phyloP scores from a whole-genome alignment of 2,888 invertebrate genomes.

The Phrixothrix hirtus region DNA sequence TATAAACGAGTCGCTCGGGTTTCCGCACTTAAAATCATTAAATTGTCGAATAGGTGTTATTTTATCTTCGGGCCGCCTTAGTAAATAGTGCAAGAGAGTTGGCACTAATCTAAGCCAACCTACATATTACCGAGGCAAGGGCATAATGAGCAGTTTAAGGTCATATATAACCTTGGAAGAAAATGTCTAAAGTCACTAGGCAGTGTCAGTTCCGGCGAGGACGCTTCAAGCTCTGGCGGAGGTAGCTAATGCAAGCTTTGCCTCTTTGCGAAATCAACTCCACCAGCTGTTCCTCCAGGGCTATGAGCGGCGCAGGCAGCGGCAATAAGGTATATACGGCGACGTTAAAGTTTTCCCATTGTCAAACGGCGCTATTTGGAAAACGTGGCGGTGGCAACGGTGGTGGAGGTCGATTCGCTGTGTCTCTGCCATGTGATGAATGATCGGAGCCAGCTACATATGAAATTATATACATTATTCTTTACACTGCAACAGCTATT shows the following conservation, averaged over 20 bases:
- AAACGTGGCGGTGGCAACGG: constrained; percentile 80
- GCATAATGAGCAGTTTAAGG: constrained; percentile 42
- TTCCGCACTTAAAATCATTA: constrained; percentile 25
- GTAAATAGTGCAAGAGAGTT: constrained; percentile 29
- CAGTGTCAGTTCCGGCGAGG: constrained; percentile 42
- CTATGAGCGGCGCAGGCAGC: constrained; percentile 54
- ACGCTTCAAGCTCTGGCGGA: constrained; percentile 67
- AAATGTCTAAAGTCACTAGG: constrained; percentile 32
- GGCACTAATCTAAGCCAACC: constrained; percentile 41
- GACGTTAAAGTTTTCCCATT: constrained; percentile 70
- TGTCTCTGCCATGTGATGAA: constrained; percentile 78
- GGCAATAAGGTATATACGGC: constrained; percentile 59
- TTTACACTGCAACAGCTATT: no score
- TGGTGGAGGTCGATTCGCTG: constrained; percentile 73
- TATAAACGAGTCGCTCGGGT: constrained; percentile 38
- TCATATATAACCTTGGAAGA: constrained; percentile 48
- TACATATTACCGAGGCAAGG: constrained; percentile 35
- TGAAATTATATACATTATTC: no score
- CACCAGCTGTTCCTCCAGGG: constrained; percentile 64
- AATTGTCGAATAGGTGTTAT: constrained; percentile 13
- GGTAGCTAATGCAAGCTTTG: constrained; percentile 71
- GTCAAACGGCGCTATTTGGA: constrained; percentile 81
- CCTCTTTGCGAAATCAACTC: constrained; percentile 61
- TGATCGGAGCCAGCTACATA: constrained; percentile 82
- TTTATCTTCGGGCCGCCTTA: constrained; percentile 48